Percentiles rank a stretch among this genome's conserved stretches.
These are phyloP conservation scores for Chondrosia reniformis DNA, from an alignment of 37 sponge, comb jelly and placozoan species.

Conservation along the genomic window DNA sequence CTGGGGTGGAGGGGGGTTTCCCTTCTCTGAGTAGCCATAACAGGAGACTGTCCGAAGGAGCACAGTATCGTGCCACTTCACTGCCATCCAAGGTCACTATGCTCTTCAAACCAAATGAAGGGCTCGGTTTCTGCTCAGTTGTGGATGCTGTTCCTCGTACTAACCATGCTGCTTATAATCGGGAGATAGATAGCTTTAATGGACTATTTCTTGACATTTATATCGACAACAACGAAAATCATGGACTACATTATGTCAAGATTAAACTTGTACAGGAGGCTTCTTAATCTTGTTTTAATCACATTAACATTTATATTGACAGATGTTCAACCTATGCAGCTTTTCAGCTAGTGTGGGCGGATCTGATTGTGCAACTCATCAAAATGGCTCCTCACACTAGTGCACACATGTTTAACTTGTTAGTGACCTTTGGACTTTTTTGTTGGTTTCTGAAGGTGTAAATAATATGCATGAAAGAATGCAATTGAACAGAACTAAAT, in stretches of 20 bases:
- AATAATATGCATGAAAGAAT: too few relatives aligned
- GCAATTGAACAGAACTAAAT: too few relatives aligned
- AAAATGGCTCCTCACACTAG: too few relatives aligned
- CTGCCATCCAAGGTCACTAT: not conserved
- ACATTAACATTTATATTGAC: slow-evolving; percentile 27
- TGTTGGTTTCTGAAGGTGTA: too few relatives aligned
- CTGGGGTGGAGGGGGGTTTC: not conserved
- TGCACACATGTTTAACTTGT: too few relatives aligned
- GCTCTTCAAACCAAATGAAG: slow-evolving; percentile 3
- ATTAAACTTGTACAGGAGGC: slow-evolving; percentile 19
- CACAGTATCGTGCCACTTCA: not conserved
- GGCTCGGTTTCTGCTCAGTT: not conserved
- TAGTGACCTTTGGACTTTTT: too few relatives aligned
- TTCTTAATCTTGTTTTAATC: not conserved
- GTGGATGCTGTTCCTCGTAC: not conserved
- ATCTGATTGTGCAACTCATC: too few relatives aligned
- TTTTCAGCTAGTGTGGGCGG: too few relatives aligned
- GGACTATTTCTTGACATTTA: slow-evolving; percentile 12
- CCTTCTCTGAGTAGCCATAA: not conserved
- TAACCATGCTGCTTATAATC: not conserved
- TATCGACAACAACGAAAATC: not conserved
- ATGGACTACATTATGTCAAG: not conserved
- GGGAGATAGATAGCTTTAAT: not conserved
- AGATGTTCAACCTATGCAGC: too few relatives aligned
- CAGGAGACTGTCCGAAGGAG: not conserved